phyloP scores from a whole-genome alignment of 2,888 invertebrate genomes.

The Sminthurinus aureus region DNA sequence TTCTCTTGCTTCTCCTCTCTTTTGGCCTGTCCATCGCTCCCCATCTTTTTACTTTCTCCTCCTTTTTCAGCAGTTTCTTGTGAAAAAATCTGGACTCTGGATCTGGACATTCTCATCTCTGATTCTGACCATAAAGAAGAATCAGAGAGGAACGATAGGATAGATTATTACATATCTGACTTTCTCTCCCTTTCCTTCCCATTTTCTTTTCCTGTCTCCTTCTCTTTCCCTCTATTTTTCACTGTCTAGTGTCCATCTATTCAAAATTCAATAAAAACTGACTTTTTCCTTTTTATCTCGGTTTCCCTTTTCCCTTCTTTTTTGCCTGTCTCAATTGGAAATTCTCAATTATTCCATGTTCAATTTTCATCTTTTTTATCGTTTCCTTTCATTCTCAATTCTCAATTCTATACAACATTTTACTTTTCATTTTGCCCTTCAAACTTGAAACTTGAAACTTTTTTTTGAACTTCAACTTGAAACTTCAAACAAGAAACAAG shows the following conservation, averaged over 20 bases:
- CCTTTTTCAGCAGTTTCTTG: neutral
- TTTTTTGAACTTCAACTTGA: no score
- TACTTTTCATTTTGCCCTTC: no score
- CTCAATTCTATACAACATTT: no score
- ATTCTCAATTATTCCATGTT: no score
- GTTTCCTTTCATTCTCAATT: no score
- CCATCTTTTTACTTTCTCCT: neutral
- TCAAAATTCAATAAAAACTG: neutral
- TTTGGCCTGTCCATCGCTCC: neutral
- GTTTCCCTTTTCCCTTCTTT: neutral
- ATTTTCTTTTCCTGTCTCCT: neutral
- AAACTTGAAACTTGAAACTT: no score
- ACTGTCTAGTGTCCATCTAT: neutral
- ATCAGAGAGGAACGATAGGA: neutral
- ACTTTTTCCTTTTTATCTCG: neutral
- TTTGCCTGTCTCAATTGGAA: neutral
- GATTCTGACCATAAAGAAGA: neutral
- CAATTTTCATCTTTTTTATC: no score
- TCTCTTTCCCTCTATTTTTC: neutral
- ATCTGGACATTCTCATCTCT: no score
- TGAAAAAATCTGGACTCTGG: no score
- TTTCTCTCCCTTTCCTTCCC: neutral
- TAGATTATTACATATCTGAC: neutral
- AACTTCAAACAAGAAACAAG: no score
- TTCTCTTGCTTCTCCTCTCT: neutral